Evolutionary conservation across 1,140 invertebrate genomes (phyloP).

Genomic region (Apis laboriosa): DNA sequence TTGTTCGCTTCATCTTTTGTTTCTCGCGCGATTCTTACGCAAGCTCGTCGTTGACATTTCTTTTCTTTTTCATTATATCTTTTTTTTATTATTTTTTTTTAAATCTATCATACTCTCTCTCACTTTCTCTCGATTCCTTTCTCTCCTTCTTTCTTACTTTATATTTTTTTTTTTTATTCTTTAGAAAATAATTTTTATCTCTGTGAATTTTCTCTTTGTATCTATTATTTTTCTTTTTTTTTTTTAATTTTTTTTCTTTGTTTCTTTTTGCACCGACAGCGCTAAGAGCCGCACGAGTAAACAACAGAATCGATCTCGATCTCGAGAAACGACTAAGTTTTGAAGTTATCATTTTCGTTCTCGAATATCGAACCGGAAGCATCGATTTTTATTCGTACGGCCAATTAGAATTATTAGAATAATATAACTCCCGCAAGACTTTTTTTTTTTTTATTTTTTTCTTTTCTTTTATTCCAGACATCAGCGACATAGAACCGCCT

Average conservation of each 20-base stretch:
- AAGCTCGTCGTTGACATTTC: constrained; percentile 22
- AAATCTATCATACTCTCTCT: constrained; percentile 16
- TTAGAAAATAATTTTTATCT: constrained; percentile 59
- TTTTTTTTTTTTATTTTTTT: background rate
- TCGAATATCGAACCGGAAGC: background rate
- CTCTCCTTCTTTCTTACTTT: constrained; percentile 24
- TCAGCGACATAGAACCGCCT: constrained; percentile 1
- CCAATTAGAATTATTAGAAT: constrained; percentile 1
- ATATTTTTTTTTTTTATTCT: constrained; percentile 12
- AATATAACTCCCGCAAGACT: background rate
- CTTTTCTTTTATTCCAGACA: background rate
- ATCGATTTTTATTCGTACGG: constrained; percentile 4
- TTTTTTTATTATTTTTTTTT: background rate
- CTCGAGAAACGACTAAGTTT: background rate
- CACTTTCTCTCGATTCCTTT: constrained; percentile 29
- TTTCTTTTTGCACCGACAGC: constrained; percentile 5
- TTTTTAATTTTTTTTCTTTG: constrained; percentile 3
- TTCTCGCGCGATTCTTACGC: constrained; percentile 27
- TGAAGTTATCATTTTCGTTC: too few species aligned
- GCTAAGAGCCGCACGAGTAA: background rate
- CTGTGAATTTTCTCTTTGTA: constrained; percentile 8
- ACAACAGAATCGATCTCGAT: background rate
- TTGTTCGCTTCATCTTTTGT: background rate
- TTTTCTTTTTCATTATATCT: background rate
- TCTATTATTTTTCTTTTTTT: background rate